These are phyloP conservation scores for Aphaenogaster ashmeadi DNA, from an alignment of 1,140 invertebrate species.

Conservation along the genomic window DNA sequence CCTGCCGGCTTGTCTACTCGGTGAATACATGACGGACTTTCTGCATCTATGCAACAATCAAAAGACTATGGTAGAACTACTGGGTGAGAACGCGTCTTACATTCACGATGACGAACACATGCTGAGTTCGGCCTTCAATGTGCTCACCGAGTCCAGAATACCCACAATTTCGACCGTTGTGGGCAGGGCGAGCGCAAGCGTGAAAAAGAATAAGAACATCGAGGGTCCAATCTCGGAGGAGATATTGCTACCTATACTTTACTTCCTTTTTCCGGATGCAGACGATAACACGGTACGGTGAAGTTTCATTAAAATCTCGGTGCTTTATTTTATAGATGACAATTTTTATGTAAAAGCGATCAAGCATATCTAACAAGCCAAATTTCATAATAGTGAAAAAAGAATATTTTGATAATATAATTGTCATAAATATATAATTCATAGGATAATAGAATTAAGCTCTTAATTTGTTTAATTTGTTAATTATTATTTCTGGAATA, in stretches of 20 bases:
- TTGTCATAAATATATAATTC: background rate
- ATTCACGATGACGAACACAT: constrained; percentile 79
- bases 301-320: background rate
- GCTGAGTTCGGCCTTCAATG: constrained; percentile 86
- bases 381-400: background rate
- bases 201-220: constrained; percentile 85
- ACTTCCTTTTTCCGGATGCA: constrained; percentile 96
- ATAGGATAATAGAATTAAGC: background rate
- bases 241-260: constrained; percentile 92
- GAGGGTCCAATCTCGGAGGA: constrained; percentile 93
- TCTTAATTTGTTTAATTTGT: constrained; percentile 13
- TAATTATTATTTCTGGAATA: background rate
- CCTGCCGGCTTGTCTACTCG: constrained; percentile 89
- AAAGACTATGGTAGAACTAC: constrained; percentile 87
- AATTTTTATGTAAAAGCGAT: background rate
- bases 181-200: constrained; percentile 81
- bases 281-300: constrained; percentile 88
- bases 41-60: constrained; percentile 86
- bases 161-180: constrained; percentile 88
- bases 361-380: background rate
- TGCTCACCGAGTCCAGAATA: constrained; percentile 88
- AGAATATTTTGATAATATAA: background rate
- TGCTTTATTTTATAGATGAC: background rate
- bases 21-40: constrained; percentile 89
- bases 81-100: constrained; percentile 87